Conservation (phyloP, 92 coral and sea anemone genomes). For the Isaurus tuberculatus region DNA sequence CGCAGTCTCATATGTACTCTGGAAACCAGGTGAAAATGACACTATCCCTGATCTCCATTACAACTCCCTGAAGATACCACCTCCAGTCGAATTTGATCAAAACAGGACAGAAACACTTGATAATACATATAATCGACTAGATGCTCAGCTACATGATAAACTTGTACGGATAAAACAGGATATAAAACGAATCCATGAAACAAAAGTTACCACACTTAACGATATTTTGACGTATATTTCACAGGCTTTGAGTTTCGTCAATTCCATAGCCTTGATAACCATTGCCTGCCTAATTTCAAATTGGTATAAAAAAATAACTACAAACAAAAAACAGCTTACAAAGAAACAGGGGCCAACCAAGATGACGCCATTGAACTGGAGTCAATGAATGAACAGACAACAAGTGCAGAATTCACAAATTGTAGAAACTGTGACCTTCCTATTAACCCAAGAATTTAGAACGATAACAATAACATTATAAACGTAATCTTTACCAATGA, state of each 20-base stretch:
- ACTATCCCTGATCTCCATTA: constrained; percentile 24
- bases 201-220: constrained; percentile 9
- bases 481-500: background rate
- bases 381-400: background rate
- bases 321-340: background rate
- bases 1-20: constrained; percentile 12
- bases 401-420: constrained; percentile 4
- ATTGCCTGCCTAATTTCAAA: background rate
- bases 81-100: constrained; percentile 25
- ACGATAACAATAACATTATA: background rate
- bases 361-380: background rate
- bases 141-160: constrained; percentile 2
- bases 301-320: background rate
- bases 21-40: constrained; percentile 18
- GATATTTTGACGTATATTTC: constrained; percentile 38
- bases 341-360: background rate
- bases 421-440: background rate
- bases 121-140: constrained; percentile 22
- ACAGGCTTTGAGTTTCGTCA: constrained; percentile 10
- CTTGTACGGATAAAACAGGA: background rate
- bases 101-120: constrained; percentile 2
- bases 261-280: background rate
- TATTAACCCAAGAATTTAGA: background rate
- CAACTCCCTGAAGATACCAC: constrained; percentile 29
- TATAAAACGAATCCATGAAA: constrained; percentile 25